Conservation (phyloP, 37 sponge, comb jelly and placozoan genomes). For the Haliclona indistincta region DNA sequence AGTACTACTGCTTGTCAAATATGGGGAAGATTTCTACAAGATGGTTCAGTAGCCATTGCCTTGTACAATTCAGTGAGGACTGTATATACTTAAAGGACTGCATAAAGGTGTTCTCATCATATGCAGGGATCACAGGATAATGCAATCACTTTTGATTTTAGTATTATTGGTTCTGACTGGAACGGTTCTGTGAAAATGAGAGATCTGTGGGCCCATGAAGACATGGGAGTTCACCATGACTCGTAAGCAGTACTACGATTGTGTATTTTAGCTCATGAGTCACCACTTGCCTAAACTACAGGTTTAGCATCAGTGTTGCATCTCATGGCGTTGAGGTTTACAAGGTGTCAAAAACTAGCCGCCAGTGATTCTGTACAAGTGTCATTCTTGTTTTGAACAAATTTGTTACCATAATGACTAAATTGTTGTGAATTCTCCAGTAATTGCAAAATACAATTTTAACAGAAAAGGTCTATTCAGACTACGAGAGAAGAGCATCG, state of each 20-base stretch:
- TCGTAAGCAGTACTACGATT: slow-evolving; percentile 1
- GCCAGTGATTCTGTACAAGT: too few relatives aligned
- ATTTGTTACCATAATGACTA: too few relatives aligned
- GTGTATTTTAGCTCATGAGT: not conserved
- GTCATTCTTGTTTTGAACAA: too few relatives aligned
- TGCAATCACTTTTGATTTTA: slow-evolving; percentile 47
- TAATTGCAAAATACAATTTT: too few relatives aligned
- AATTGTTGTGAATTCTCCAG: too few relatives aligned
- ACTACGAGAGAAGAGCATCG: too few relatives aligned
- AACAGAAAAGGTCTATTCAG: too few relatives aligned
- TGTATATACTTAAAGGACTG: not conserved
- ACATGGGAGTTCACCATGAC: slow-evolving; percentile 25
- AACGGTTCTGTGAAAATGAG: slow-evolving; percentile 14
- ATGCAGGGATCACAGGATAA: slow-evolving; percentile 19
- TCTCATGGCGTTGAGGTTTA: slow-evolving; percentile 55
- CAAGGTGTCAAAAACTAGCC: slow-evolving; percentile 32
- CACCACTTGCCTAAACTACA: not conserved
- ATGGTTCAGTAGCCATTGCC: slow-evolving; percentile 60
- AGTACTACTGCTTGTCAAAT: slow-evolving; percentile 57
- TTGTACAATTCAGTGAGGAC: slow-evolving; percentile 74
- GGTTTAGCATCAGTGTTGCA: slow-evolving; percentile 29
- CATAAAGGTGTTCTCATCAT: not conserved
- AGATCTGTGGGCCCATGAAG: slow-evolving; percentile 63
- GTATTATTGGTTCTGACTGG: slow-evolving; percentile 21
- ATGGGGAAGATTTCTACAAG: slow-evolving; percentile 61